Conservation (phyloP, 37 sponge, comb jelly and placozoan species). For the Oopsacas minuta region DNA sequence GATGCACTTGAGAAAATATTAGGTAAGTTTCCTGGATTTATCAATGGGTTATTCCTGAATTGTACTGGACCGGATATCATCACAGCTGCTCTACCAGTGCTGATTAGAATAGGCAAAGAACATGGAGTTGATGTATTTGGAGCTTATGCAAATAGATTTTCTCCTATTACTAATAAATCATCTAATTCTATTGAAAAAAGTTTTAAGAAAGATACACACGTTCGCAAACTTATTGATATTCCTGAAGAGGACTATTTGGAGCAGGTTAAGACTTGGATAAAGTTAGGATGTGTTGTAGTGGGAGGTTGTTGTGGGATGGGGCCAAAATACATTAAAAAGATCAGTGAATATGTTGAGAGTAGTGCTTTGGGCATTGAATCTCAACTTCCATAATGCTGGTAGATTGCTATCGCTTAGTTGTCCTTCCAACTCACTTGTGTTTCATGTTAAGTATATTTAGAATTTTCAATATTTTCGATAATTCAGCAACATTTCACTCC, state of each 20-base stretch:
- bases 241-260: neutral
- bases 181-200: neutral
- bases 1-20: neutral
- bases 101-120: neutral
- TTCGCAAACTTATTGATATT: neutral
- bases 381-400: too few relatives aligned
- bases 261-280: neutral
- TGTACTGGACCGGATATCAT: neutral
- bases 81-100: neutral
- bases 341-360: neutral
- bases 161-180: neutral
- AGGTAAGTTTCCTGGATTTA: neutral
- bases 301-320: constrained; percentile 6
- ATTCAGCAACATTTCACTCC: too few relatives aligned
- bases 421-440: too few relatives aligned
- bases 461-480: too few relatives aligned
- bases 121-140: neutral
- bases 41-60: neutral
- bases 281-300: neutral
- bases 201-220: neutral
- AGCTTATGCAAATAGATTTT: neutral
- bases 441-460: too few relatives aligned
- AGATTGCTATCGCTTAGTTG: too few relatives aligned
- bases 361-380: too few relatives aligned
- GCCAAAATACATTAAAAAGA: neutral